These are phyloP conservation scores for Prenolepis imparis DNA, from an alignment of 2,888 invertebrate species.

Conservation along the genomic window DNA sequence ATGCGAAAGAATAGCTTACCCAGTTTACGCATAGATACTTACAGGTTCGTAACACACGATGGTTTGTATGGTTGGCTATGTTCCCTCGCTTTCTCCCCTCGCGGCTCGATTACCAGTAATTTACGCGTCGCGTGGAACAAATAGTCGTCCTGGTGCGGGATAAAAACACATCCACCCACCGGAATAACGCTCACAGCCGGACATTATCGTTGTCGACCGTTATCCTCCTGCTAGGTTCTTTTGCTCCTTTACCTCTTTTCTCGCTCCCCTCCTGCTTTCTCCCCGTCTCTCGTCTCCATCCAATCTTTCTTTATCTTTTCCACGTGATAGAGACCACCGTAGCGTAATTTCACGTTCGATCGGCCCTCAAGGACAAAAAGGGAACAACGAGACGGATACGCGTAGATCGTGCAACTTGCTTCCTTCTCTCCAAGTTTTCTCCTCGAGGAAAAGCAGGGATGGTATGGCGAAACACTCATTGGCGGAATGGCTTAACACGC, in stretches of 20 bases:
- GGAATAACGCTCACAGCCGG: constrained; percentile 72
- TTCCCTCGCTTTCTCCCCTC: constrained; percentile 19
- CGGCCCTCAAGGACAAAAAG: constrained; percentile 68
- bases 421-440: constrained; percentile 40
- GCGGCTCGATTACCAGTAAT: constrained; percentile 74
- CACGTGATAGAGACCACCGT: constrained; percentile 42
- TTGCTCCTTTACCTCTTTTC: not conserved
- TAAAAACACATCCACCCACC: constrained; percentile 70
- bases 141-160: constrained; percentile 71
- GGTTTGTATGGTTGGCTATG: constrained; percentile 47
- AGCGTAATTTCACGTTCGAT: constrained; percentile 74
- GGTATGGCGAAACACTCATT: constrained; percentile 41
- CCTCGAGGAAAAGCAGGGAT: constrained; percentile 29
- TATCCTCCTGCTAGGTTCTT: constrained; percentile 56
- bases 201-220: constrained; percentile 72
- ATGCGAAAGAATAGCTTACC: constrained; percentile 49
- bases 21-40: not conserved
- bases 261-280: constrained; percentile 27
- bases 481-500: constrained; percentile 39
- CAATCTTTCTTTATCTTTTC: constrained; percentile 24
- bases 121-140: constrained; percentile 79
- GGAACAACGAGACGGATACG: constrained; percentile 48
- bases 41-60: constrained; percentile 11
- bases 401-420: constrained; percentile 59
- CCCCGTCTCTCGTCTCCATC: constrained; percentile 27